Evolutionary conservation across 2,797 vertebrate genomes (phyloP), one percentile per base, ranked within the genome.

Genomic region (Pangasius djambal): DNA sequence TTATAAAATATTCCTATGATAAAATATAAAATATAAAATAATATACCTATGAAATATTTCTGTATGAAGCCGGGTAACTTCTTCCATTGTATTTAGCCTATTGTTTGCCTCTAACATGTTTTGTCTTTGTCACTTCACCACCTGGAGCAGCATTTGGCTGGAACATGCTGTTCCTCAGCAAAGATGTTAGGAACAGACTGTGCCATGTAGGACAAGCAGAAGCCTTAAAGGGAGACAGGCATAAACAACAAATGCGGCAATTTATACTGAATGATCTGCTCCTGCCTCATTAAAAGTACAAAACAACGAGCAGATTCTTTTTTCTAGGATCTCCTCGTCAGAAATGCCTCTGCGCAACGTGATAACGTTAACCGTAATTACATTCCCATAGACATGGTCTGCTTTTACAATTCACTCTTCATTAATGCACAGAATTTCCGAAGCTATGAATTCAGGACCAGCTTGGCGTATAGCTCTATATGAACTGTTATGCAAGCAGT

Each of bases 81-180:
- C 55, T 79, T 65, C 28, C n/a, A 15, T n/a, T 86, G 37, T 63
- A 74, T 67, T 81, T 89, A 59, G 55, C 37, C 67, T 34, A 87
- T 82, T 75, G 67, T 52, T 87, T 34, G 67, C n/a, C n/a, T 75
- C 16, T 83, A 40, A 83, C 65, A 83, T 86, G 31, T 83, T 75
- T 70, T 52, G 77, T 67, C 88, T 86, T 79, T 86, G 67, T 86
- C 57, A 89, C 67, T 87, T 83, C 88, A 83, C 85, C 88, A 83
- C 69, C 88, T 83, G 85, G 79, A 89, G 86, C 79, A 83, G 67
- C 88, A 89, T 89, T 86, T 89, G 74, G 63, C 74, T 81, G 74
- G 88, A 86, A 89, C 88, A 86, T 78, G 78, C 65, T 89, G 88
- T 86, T 78, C 84, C 65, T 81, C 52, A 86, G 75, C 37, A 81